Base-by-base conservation (phyloP, 2,113 vertebrate species). In the Bubo bubo region DNA sequence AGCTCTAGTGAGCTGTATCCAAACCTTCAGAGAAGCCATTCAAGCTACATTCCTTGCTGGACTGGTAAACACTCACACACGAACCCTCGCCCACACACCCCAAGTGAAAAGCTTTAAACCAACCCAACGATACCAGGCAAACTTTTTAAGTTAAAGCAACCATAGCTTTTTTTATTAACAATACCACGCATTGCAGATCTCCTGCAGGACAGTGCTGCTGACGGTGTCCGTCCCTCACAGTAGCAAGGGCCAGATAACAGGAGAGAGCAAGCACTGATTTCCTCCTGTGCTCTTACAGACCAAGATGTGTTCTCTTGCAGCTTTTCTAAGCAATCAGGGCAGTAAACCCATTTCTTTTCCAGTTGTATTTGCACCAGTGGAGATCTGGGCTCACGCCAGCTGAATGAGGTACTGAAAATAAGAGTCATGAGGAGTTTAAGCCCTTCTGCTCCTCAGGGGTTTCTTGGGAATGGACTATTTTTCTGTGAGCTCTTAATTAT, bases 1-100 rank as follows among this genome's bases (percentile, higher is more conserved):
- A 79, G 84, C 90, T 88, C 85, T 81, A 68, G 85, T 75, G 79
- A 92, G 90, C 93, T 72, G 75, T 16, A 83, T 70, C 70, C 82
- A 60, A 82, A 17, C 8, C 23, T 45, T 76, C 72, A 43, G 66
- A 67, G 41, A 45, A 89, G 83, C 68, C 83, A 12, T 91, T 95
- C 80, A 37, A 56, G 49, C 55, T 16, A 8, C 73, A 35, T 28
- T 84, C 79, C 95, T 84, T 0, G 0, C 82, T 35, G 73, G 66
- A 90, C 77, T 6, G 37, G 90, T 84, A 77, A 94, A 90, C 92
- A 76, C 0, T 4, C 84, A 60, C n/a, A 68, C 68, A 60, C 6
- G 6, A 58, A 17, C 52, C 72, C 89, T 74, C n/a, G 1, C 91
- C 91, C 93, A 64, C 92, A 43, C 79, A 34, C 14, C 58, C 75